These are phyloP conservation scores for Tinea pellionella DNA, from an alignment of 2,888 invertebrate species.

Conservation along the genomic window DNA sequence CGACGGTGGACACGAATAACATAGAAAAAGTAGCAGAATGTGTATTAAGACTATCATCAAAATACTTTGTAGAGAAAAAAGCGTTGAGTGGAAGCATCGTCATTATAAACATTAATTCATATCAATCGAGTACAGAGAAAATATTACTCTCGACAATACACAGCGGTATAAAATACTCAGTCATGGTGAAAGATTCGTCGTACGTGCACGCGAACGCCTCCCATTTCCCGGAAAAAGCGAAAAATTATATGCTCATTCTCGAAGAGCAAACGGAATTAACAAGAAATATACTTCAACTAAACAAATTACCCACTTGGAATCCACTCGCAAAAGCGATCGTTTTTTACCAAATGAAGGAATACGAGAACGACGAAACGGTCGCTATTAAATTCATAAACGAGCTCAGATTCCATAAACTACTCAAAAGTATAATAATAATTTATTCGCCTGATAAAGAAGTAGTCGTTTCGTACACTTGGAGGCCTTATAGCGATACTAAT, in stretches of 20 bases:
- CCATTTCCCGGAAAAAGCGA: conserved; percentile 65
- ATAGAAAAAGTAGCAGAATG: conserved; percentile 56
- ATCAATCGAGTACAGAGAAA: conserved; percentile 45
- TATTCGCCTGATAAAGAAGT: conserved; percentile 35
- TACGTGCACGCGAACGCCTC: conserved; percentile 61
- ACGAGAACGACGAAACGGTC: conserved; percentile 34
- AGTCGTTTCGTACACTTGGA: conserved; percentile 56
- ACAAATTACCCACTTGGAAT: conserved; percentile 62
- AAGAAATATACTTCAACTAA: conserved; percentile 55
- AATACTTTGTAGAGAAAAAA: conserved; percentile 63
- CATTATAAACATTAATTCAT: conserved; percentile 60
- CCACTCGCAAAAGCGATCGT: conserved; percentile 60
- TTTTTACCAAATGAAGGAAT: conserved; percentile 41
- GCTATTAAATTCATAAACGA: conserved; percentile 52
- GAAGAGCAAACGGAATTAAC: conserved; percentile 55
- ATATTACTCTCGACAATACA: conserved; percentile 55
- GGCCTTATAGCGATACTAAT: conserved; percentile 49
- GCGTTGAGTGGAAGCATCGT: conserved; percentile 63
- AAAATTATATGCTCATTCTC: conserved; percentile 66
- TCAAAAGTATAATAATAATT: conserved; percentile 52
- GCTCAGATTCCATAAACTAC: conserved; percentile 44
- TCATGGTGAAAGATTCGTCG: conserved; percentile 65
- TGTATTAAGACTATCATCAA: conserved; percentile 61
- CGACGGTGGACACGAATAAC: conserved; percentile 39
- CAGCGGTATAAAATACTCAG: conserved; percentile 54